Evolutionary conservation across 2,888 invertebrate genomes (phyloP), one percentile per base, ranked within the genome.

Genomic region (Noctua janthe): DNA sequence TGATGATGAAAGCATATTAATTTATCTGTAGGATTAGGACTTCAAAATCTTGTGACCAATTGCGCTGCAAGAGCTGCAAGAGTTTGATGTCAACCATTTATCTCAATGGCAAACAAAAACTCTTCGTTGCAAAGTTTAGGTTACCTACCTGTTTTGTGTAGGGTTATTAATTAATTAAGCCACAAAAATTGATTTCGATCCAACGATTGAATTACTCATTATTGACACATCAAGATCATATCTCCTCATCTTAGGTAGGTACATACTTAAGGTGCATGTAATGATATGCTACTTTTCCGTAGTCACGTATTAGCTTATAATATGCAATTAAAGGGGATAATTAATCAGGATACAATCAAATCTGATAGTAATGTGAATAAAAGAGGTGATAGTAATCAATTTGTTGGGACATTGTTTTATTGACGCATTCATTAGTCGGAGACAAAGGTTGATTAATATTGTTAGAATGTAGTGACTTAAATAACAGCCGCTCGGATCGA

Each of bases 171-270:
- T 54, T 10, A 23, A 23, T 8, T 29, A 20, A 15, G 20, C 8
- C 47, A 8, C 43, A 10, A 29, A 23, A 49, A 13, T n/a, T 11
- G 51, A 74, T 71, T n/a, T 13, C 20, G 13, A 75, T 74, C 6
- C 15, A 49, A 49, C 23, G 15, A 35, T 74, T n/a, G 17, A 70
- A 51, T 35, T 64, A 39, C 13, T 51, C 1, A 43, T 51, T n/a
- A 74, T 51, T 20, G 39, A 29, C 15, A 7, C 15, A 43, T 43
- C 54, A 76, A 76, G 73, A 73, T 72, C 75, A 70, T 70, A 54
- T 71, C 73, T 13, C 4, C 20, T 20, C 64, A 64, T 64, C 64
- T 5, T 11, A 8, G 20, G 35, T 64, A 17, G 0, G 1, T 7
- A 47, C 47, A 1, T 47, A 2, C 5, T 13, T 13, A n/a, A 59